phyloP scores from a whole-genome alignment of 1,140 invertebrate species.

The Scaptomyza hsui region DNA sequence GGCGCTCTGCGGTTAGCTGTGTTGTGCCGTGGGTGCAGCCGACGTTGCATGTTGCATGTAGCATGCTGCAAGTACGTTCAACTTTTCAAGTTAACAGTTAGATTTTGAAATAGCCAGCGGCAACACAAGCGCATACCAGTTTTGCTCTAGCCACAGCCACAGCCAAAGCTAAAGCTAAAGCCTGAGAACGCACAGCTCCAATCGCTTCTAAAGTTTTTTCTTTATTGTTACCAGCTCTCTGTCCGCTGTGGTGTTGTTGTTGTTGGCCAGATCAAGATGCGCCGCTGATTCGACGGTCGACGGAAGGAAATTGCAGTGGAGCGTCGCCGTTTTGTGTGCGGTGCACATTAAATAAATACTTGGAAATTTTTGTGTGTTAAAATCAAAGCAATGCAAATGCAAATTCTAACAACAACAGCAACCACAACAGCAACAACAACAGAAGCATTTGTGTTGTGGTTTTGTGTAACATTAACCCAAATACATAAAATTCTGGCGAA shows the following conservation, averaged over 20 bases:
- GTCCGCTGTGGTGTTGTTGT: not conserved
- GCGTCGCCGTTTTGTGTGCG: constrained; percentile 31
- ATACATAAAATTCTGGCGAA: constrained; percentile 70
- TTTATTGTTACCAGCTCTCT: constrained; percentile 27
- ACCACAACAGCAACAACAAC: not conserved
- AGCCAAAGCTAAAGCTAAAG: too few species aligned
- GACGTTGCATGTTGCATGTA: constrained; percentile 70
- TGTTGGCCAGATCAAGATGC: constrained; percentile 62
- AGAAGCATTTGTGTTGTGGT: constrained; percentile 16
- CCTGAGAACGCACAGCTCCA: constrained; percentile 66
- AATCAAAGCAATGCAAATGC: constrained; percentile 78
- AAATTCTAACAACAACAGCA: constrained; percentile 25
- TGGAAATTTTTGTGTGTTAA: constrained; percentile 72
- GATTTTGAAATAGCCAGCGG: constrained; percentile 80
- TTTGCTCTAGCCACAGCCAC: constrained; percentile 45
- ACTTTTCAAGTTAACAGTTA: constrained; percentile 83
- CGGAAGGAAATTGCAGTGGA: constrained; percentile 75
- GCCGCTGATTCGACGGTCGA: constrained; percentile 30
- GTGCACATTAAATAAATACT: constrained; percentile 79
- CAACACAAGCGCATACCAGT: constrained; percentile 70
- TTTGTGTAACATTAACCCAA: constrained; percentile 81
- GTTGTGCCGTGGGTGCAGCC: constrained; percentile 76
- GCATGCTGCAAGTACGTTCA: constrained; percentile 76
- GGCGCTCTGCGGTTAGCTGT: constrained; percentile 51
- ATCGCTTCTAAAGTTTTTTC: constrained; percentile 22